A percentile compares a stretch with the other conserved stretches of the same genome.
phyloP scores from a whole-genome alignment of 2,113 vertebrate species.

The Xiphophorus hellerii region DNA sequence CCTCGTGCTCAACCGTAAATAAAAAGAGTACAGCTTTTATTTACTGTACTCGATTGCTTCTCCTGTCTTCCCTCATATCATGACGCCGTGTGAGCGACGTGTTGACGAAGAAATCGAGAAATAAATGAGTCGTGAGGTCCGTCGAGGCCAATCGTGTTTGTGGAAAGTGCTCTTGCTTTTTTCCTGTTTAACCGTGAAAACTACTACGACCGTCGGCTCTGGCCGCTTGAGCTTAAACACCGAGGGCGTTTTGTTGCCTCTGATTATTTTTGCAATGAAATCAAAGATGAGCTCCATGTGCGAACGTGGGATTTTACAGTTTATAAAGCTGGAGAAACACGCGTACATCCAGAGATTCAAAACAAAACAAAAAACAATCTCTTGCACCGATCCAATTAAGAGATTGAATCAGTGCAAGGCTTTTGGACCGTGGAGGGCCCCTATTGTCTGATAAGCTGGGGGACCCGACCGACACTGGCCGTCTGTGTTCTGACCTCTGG shows the following conservation, averaged over 20 bases:
- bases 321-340: slow-evolving; percentile 44
- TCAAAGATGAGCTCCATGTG: slow-evolving; percentile 29
- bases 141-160: slow-evolving; percentile 17
- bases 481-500: slow-evolving; percentile 60
- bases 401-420: slow-evolving; percentile 65
- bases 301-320: slow-evolving; percentile 32
- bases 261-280: slow-evolving; percentile 40
- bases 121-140: slow-evolving; percentile 47
- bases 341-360: slow-evolving; percentile 36
- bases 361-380: slow-evolving; percentile 18
- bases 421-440: slow-evolving; percentile 64
- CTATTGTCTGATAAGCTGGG: slow-evolving; percentile 61
- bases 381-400: slow-evolving; percentile 1
- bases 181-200: slow-evolving; percentile 42
- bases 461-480: slow-evolving; percentile 54
- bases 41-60: too few relatives aligned
- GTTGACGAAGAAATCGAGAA: slow-evolving; percentile 47
- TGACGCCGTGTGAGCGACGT: slow-evolving; percentile 32
- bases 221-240: slow-evolving; percentile 24
- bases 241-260: slow-evolving; percentile 16
- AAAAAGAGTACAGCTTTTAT: too few relatives aligned
- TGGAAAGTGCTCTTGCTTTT: slow-evolving; percentile 46
- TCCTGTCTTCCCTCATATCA: too few relatives aligned
- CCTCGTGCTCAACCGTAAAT: too few relatives aligned
- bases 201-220: slow-evolving; percentile 5